phyloP scores from a whole-genome alignment of 1,140 invertebrate species.

The Calliphora vicina region DNA sequence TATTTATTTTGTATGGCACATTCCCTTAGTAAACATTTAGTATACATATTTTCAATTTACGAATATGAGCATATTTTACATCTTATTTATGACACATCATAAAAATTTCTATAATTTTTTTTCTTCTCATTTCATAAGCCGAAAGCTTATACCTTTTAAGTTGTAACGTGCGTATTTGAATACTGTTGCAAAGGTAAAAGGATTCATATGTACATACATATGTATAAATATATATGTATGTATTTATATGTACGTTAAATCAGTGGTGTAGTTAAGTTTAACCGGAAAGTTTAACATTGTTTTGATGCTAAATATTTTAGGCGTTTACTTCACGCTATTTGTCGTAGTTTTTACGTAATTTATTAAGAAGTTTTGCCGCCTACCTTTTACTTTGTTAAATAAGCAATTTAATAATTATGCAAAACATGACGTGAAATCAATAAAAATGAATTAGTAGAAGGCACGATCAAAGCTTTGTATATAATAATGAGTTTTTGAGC shows the following conservation, averaged over 20 bases:
- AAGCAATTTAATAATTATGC: too few species aligned
- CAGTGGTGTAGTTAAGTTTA: not conserved
- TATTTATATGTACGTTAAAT: not conserved
- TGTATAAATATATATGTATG: too few species aligned
- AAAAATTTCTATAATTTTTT: not conserved
- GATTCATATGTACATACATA: not conserved
- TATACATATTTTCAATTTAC: not conserved
- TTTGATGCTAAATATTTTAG: too few species aligned
- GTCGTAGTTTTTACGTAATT: too few species aligned
- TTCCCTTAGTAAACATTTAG: not conserved
- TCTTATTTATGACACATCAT: constrained; percentile 13
- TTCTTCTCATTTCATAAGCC: not conserved
- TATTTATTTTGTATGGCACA: not conserved
- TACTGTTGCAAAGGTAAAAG: not conserved
- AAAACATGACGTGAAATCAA: too few species aligned
- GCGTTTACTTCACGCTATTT: too few species aligned
- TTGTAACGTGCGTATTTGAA: not conserved
- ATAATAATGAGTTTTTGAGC: too few species aligned
- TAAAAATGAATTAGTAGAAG: too few species aligned
- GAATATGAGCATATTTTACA: constrained; percentile 14
- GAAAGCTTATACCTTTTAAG: not conserved
- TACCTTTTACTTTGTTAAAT: too few species aligned
- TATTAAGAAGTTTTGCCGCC: too few species aligned
- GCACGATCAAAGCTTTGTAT: too few species aligned
- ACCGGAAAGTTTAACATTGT: too few species aligned